Base-by-base conservation (phyloP, 53 echinoderm and acorn worm genomes). In the Antedon mediterranea region DNA sequence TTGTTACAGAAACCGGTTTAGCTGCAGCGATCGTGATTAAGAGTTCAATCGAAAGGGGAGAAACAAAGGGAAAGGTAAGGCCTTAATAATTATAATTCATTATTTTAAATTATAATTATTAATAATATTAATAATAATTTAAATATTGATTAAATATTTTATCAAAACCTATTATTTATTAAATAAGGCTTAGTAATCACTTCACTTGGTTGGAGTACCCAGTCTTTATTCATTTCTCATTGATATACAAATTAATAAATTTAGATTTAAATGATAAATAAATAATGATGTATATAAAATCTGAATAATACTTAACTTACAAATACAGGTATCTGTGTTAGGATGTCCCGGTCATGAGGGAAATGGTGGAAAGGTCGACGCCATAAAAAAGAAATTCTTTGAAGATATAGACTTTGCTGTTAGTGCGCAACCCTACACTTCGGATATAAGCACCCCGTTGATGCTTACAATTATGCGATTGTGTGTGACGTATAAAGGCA, bases 391-490 rank as follows among this genome's bases (percentile, higher is more conserved):
- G 27, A 34, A 83, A 28, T 80, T 88, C 74, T 91, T 91, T 78
- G 76, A 88, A n/a, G 88, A 88, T 73, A 86, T 91, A 14, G 89
- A 91, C 84, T 73, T 91, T 23, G 86, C 86, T 31, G 79, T 86
- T 79, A 88, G 86, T 28, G 86, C 88, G 74, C 81, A 83, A 23
- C 91, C 91, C 18, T 91, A 86, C 76, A 86, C 80, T 23, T 76
- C 73, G 41, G 83, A 91, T 84, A 84, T 91, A 74, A 75, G 83
- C 86, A 78, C 79, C 73, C 91, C 91, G 0, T 14, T 75, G 18
- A 89, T 91, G 88, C 82, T 91, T 76, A 89, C 88, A 37, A 82
- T 88, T 73, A 91, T 91, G 91, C 32, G 91, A 28, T 33, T 88
- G 30, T 81, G 79, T 11, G 43, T 91, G 72, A 31, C 28, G 30